Base-by-base conservation (phyloP, 2,888 invertebrate genomes). In the Timema cristinae region DNA sequence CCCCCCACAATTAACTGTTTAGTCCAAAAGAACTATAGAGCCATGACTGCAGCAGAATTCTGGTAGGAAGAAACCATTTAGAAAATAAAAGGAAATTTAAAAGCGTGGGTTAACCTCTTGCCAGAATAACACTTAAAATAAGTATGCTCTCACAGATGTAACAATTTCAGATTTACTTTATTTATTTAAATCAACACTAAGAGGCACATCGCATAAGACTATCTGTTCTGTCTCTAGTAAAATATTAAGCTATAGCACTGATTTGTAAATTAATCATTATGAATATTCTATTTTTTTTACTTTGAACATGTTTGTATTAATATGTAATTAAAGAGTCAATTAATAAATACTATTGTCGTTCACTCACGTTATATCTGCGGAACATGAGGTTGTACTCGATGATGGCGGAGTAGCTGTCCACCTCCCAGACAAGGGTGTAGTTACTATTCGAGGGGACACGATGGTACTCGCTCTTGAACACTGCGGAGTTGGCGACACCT, bases 341-440 rank as follows among this genome's bases (percentile, higher is more conserved):
- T 66, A 15, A 32, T 32, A 32, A 32, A 32, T 32, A 32, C 32
- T 32, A 1, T 32, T 32, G 2, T 32, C 32, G 32, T 4, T 32
- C n/a, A 76, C 78, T 78, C 73, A 83, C 83, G 79, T 76, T 77
- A 73, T 78, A 80, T 76, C 81, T 80, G 52, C 83, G 79, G 77
- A 85, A 85, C 77, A 81, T 79, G 79, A 88, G 83, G 76, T 85
- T 85, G 75, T 89, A 87, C 83, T 94, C 93, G 77, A 90, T 90
- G 69, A 94, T 89, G 1, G 91, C 88, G 51, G 91, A 89, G 80
- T 92, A 90, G 71, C 92, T 93, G 79, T 94, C 93, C 0, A 93
- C 93, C 79, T 92, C 91, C 94, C 94, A 94, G 69, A 92, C 88
- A 5, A 94, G 84, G 7, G 88, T 90, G 79, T 90, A 92, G 49